A percentile compares a stretch with the other conserved stretches of the same genome.
These are phyloP conservation scores for Oceanodroma leucorhoa DNA, from an alignment of 2,797 vertebrate species.

Conservation along the genomic window DNA sequence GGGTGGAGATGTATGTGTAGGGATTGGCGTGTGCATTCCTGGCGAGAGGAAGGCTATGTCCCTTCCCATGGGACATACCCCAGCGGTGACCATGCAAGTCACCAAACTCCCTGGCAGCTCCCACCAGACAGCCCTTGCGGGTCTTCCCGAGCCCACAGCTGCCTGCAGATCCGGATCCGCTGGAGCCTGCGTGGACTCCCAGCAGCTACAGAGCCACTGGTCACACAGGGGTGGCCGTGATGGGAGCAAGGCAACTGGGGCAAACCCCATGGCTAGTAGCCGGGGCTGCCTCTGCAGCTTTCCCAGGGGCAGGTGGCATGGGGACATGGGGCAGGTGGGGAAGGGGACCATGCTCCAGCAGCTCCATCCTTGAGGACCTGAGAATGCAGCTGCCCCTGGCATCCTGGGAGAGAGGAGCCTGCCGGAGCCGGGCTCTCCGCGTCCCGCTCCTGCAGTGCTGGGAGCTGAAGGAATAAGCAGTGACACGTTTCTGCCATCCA, in stretches of 20 bases:
- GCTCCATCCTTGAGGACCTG: not conserved
- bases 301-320: not conserved
- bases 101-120: not conserved
- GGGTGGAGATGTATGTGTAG: not conserved
- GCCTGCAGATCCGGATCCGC: not conserved
- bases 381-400: not conserved
- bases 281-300: not conserved
- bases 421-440: rapidly evolving
- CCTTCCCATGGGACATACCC: not conserved
- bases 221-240: not conserved
- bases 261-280: not conserved
- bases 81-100: not conserved
- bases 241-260: not conserved
- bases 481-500: not conserved
- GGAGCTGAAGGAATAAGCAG: not conserved
- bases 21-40: not conserved
- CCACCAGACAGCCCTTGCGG: not conserved
- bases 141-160: not conserved
- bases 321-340: not conserved
- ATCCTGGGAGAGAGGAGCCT: not conserved
- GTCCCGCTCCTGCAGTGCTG: not conserved
- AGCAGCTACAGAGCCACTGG: not conserved
- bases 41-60: not conserved
- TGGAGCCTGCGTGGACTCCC: not conserved
- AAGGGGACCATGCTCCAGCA: not conserved